These are phyloP conservation scores for Eupithecia exiguata DNA, from an alignment of 2,888 invertebrate genomes.

Conservation along the genomic window DNA sequence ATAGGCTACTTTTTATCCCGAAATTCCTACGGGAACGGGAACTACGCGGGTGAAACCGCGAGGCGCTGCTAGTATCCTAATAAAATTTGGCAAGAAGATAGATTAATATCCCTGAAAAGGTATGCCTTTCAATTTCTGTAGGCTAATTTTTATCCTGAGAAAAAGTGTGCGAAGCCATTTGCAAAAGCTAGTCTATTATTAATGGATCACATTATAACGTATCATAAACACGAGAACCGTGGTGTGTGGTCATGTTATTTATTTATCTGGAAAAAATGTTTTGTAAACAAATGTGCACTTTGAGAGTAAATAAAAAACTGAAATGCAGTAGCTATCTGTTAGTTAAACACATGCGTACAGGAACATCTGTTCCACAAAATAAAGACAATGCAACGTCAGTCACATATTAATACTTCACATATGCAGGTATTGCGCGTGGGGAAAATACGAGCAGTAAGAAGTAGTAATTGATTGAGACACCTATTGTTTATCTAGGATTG, in stretches of 20 bases:
- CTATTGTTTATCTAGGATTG: slow-evolving; percentile 35
- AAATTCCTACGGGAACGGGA: no score
- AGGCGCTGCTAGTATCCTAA: no score
- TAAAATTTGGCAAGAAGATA: no score
- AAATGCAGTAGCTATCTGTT: slow-evolving; percentile 41
- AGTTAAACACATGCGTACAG: slow-evolving; percentile 41
- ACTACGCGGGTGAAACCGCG: no score
- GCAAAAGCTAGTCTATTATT: background rate
- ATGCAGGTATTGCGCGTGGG: slow-evolving; percentile 68
- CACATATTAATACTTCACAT: slow-evolving; percentile 58
- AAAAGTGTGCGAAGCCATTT: no score
- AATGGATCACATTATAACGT: background rate
- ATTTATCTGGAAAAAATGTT: background rate
- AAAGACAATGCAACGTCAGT: slow-evolving; percentile 63
- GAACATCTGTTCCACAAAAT: slow-evolving; percentile 58
- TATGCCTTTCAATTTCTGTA: no score
- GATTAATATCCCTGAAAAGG: no score
- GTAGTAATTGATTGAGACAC: slow-evolving; percentile 32
- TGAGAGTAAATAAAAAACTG: slow-evolving; percentile 29
- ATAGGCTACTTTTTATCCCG: no score
- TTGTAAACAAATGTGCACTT: slow-evolving; percentile 2
- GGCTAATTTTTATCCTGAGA: no score
- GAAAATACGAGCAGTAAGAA: slow-evolving; percentile 48
- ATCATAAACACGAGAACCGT: background rate
- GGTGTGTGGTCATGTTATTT: slow-evolving; percentile 10